These are phyloP conservation scores for Hecatera dysodea DNA, from an alignment of 2,888 invertebrate species.

Conservation along the genomic window DNA sequence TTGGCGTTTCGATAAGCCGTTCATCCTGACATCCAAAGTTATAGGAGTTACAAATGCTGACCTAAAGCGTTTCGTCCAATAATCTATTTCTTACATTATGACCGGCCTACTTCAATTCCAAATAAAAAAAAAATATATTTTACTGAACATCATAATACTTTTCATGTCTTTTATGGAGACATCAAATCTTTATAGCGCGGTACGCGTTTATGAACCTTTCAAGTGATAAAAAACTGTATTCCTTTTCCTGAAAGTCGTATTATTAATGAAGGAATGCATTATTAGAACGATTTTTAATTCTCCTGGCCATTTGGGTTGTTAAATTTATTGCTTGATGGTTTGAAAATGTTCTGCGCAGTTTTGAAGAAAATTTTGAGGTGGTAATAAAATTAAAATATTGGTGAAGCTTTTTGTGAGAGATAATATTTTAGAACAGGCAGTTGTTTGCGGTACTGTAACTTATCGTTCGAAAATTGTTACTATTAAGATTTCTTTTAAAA, in stretches of 20 bases:
- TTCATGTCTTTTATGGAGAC: conserved; percentile 68
- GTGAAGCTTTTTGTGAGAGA: conserved; percentile 6
- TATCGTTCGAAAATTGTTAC: no score
- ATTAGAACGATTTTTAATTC: conserved; percentile 55
- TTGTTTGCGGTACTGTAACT: neutral
- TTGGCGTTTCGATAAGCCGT: conserved; percentile 28
- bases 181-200: conserved; percentile 71
- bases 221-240: conserved; percentile 63
- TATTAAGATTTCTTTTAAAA: neutral
- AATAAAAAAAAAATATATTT: conserved; percentile 70
- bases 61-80: conserved; percentile 46
- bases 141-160: conserved; percentile 67
- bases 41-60: conserved; percentile 55
- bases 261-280: conserved; percentile 67
- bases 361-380: conserved; percentile 7
- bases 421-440: neutral
- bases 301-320: conserved; percentile 32
- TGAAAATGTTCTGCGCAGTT: conserved; percentile 15
- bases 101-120: conserved; percentile 53
- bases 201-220: conserved; percentile 68
- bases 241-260: conserved; percentile 53
- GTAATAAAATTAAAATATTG: conserved; percentile 28
- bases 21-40: conserved; percentile 20
- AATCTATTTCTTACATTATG: conserved; percentile 60
- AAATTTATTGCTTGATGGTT: conserved; percentile 52